Evolutionary conservation across 1,140 invertebrate species (phyloP), one percentile per base, ranked within the genome.

Genomic region (Batillaria attramentaria): DNA sequence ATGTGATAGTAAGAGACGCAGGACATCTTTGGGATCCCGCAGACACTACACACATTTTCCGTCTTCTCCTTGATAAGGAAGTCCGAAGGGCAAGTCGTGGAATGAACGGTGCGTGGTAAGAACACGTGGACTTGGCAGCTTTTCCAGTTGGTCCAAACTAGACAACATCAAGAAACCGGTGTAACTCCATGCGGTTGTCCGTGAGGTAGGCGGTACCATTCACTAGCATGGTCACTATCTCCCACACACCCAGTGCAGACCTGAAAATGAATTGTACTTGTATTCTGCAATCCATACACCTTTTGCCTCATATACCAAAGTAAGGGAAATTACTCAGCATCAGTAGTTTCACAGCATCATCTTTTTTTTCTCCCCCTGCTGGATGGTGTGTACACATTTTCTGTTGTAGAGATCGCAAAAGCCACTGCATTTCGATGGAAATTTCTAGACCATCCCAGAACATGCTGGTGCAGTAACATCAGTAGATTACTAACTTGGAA

Each of bases 161-260:
- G 72, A n/a, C 4, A 60, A 3, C 72, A 74, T 74, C 4, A 70
- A 42, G 18, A 70, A 46, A 4, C 57, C 50, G 10, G 5, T 57
- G 46, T n/a, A 0, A 3, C n/a, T 74, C 72, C 72, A 74, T 74
- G 37, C 50, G 50, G 2, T 28, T 5, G 46, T 37, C 6, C 3
- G 57, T 37, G 24, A 74, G 72, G 1, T 74, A 37, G 20, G 50
- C 0, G 5, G 18, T 24, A 37, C 50, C 50, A 24, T 20, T 35
- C 50, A 20, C 28, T 43, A 74, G 50, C 72, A 74, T 74, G 18
- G 72, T 60, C 3, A 74, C 31, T 37, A 74, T 60, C n/a, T 74
- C 72, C 46, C 57, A 74, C 72, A 74, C n/a, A n/a, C 10, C 72
- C 72, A 74, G 37, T 74, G 72, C 28, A 74, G 28, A 2, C 72